Base-by-base conservation (phyloP, 1,140 invertebrate genomes). In the Notospermus geniculatus region DNA sequence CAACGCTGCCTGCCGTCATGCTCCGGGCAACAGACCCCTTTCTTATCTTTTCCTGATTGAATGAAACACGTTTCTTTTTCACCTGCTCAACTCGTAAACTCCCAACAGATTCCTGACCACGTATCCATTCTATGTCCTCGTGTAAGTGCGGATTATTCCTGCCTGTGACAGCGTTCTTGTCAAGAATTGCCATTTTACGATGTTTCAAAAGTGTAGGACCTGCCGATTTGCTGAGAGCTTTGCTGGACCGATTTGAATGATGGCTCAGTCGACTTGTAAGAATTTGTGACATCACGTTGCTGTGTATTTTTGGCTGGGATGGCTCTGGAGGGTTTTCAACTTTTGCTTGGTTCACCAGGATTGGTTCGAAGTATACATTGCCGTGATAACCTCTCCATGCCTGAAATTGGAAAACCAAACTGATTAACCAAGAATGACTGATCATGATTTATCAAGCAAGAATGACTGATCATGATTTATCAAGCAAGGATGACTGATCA, bases 351-450 rank as follows among this genome's bases (percentile, higher is more conserved):
- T 54, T 39, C 19, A 78, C 70, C 22, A 65, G 60, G 28, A 79
- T 75, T 30, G 77, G 77, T 54, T 79, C 72, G 68, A 79, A 79
- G 63, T 79, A 79, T 7, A 79, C 70, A 62, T 79, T 79, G n/a
- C 77, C 77, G 66, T 77, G 63, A 67, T 77, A 79, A 52, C 77
- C 77, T 32, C 71, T 61, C 77, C 77, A 79, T 9, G 72, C 77
- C 77, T 79, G 65, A 41, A 74, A 68, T 57, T 64, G 13, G 50
- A 50, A 36, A 54, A 54, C 45, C n/a, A n/a, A n/a, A n/a, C n/a
- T n/a, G n/a, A n/a, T n/a, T n/a, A n/a, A n/a, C n/a, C n/a, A n/a
- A n/a, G n/a, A n/a, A n/a, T n/a, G n/a, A n/a, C n/a, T n/a, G n/a
- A n/a, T n/a, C n/a, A n/a, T n/a, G n/a, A n/a, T n/a, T n/a, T n/a